phyloP scores from a whole-genome alignment of 2,797 vertebrate genomes.

The Typhlichthys eigenmanni region DNA sequence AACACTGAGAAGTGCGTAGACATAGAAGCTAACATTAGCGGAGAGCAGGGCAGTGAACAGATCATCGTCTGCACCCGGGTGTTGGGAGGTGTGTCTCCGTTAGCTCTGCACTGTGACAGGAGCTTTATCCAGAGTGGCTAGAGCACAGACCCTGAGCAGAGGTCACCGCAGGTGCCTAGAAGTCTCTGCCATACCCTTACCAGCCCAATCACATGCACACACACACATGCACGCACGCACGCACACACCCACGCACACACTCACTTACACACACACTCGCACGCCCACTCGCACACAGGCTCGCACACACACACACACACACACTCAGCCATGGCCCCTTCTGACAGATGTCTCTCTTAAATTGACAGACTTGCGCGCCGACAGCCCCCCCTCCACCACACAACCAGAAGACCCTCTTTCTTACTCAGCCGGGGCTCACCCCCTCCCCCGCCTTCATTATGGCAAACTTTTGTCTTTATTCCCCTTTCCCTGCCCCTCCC shows the following conservation, averaged over 20 bases:
- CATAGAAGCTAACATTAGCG: background rate
- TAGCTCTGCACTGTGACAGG: slow-evolving; percentile 45
- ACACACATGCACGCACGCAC: slow-evolving; percentile 28
- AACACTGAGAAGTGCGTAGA: no score
- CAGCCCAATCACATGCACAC: slow-evolving; percentile 51
- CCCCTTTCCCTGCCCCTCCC: slow-evolving; percentile 62
- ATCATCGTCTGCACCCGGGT: background rate
- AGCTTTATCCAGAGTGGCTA: slow-evolving; percentile 47
- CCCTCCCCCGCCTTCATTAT: slow-evolving; percentile 71
- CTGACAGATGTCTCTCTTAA: slow-evolving; percentile 80
- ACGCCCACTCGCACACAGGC: background rate
- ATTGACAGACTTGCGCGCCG: slow-evolving; percentile 73
- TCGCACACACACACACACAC: background rate
- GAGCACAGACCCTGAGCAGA: slow-evolving; percentile 44
- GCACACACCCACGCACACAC: slow-evolving; percentile 6
- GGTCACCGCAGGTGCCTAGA: slow-evolving; percentile 68
- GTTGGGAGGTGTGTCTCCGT: background rate
- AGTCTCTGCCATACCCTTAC: slow-evolving; percentile 53
- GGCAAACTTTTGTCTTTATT: slow-evolving; percentile 76
- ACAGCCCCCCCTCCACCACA: slow-evolving; percentile 56
- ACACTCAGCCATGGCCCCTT: slow-evolving; percentile 36
- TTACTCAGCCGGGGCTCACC: slow-evolving; percentile 39
- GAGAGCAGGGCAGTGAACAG: background rate
- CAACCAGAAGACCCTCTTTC: slow-evolving; percentile 56
- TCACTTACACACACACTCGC: background rate